phyloP scores from a whole-genome alignment of 1,140 invertebrate species.

The Sarcophaga peregrina region DNA sequence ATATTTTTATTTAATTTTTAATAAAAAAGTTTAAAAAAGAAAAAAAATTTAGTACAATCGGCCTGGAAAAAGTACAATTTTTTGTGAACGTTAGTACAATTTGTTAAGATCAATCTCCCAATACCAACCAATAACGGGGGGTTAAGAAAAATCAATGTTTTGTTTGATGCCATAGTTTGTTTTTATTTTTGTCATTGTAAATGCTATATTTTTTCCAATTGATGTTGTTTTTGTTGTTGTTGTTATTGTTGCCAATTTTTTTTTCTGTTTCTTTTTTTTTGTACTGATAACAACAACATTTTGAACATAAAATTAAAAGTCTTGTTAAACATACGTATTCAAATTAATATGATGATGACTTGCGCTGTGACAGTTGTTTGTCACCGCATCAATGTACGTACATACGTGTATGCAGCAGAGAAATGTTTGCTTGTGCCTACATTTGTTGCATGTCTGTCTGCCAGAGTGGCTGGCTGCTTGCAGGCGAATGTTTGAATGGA shows the following conservation, averaged over 20 bases:
- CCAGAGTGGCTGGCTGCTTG: neutral
- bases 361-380: neutral
- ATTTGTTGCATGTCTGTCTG: neutral
- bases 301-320: neutral
- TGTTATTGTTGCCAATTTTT: neutral
- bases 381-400: neutral
- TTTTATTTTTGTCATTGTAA: too few species aligned
- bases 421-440: neutral
- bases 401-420: neutral
- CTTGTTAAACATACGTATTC: conserved; percentile 25
- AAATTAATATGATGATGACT: conserved; percentile 5
- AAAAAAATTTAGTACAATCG: too few species aligned
- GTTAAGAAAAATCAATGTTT: too few species aligned
- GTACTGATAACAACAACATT: conserved; percentile 2
- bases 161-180: too few species aligned
- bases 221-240: neutral
- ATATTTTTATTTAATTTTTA: too few species aligned
- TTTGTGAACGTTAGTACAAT: too few species aligned
- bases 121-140: too few species aligned
- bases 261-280: neutral
- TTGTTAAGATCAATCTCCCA: too few species aligned
- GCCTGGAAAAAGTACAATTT: too few species aligned
- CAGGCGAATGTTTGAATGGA: too few species aligned
- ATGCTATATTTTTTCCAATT: too few species aligned
- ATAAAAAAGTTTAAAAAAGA: too few species aligned